Percentiles rank a stretch among this genome's conserved stretches.
Evolutionary conservation across 2,113 vertebrate genomes (phyloP).

Genomic region (Irena cyanogastra): DNA sequence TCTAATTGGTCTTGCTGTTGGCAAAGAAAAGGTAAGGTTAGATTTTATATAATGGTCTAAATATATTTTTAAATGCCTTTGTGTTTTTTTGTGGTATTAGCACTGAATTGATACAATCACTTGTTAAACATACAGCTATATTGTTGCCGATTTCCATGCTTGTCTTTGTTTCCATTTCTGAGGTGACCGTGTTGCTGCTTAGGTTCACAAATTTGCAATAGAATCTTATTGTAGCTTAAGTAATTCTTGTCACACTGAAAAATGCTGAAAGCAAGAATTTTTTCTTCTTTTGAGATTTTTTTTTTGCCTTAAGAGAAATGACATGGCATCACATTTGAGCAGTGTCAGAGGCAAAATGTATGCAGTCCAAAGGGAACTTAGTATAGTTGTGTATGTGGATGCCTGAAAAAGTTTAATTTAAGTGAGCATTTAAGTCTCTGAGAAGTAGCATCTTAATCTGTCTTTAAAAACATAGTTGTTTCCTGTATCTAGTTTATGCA

Average conservation of each 20-base stretch:
- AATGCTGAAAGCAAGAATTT: background rate
- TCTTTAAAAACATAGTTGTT: background rate
- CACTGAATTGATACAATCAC: background rate
- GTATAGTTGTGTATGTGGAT: background rate
- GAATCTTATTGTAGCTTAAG: background rate
- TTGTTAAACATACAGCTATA: background rate
- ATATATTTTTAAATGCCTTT: background rate
- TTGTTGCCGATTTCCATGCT: background rate
- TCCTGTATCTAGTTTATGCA: conserved; percentile 88
- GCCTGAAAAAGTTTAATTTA: background rate
- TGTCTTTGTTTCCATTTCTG: background rate
- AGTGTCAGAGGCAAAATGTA: background rate
- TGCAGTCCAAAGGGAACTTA: background rate
- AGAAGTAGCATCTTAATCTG: background rate
- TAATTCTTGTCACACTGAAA: background rate
- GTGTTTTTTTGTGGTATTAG: background rate
- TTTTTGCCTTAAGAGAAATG: background rate
- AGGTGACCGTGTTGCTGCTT: background rate
- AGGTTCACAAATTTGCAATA: background rate
- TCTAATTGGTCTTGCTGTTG: conserved; percentile 95
- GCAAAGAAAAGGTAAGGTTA: conserved; percentile 90
- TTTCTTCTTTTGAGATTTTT: background rate
- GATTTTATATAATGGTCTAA: background rate
- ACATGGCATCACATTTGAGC: background rate
- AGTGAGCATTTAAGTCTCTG: background rate